phyloP scores from a whole-genome alignment of 2,797 vertebrate genomes.

The Sebastes taczanowskii region DNA sequence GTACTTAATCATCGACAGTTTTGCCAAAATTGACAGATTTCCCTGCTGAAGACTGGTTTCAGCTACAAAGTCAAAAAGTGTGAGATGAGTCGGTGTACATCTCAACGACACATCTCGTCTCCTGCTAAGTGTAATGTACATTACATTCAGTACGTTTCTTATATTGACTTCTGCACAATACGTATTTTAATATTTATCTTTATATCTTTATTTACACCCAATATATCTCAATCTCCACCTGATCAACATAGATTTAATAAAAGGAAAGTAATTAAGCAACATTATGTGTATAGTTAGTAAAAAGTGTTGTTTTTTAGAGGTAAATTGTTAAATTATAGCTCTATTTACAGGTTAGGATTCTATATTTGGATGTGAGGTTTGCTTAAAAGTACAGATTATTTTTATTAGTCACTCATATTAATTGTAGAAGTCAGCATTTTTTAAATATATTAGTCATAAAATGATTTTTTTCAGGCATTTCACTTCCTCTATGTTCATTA shows the following conservation, averaged over 20 bases:
- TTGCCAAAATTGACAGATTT: conserved; percentile 16
- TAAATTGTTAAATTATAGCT: not conserved
- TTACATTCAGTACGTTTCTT: not conserved
- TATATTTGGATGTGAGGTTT: not conserved
- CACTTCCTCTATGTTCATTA: not conserved
- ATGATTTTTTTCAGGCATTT: not conserved
- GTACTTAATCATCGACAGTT: not conserved
- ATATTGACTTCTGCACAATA: not conserved
- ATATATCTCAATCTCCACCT: not conserved
- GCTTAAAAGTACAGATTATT: not conserved
- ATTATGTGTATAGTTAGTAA: not conserved
- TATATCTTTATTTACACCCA: too few relatives aligned
- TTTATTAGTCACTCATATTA: not conserved
- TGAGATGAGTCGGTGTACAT: not conserved
- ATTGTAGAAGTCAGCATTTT: not conserved
- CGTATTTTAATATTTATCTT: not conserved
- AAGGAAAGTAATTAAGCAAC: not conserved
- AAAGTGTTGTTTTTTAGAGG: not conserved
- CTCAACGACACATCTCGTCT: not conserved
- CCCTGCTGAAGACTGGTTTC: not conserved
- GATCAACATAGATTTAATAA: not conserved
- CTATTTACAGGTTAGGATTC: not conserved
- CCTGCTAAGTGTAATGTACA: not conserved
- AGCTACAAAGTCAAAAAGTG: conserved; percentile 2
- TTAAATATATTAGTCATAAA: not conserved